phyloP scores from a whole-genome alignment of 2,888 invertebrate genomes.

The Coenonympha glycerion region DNA sequence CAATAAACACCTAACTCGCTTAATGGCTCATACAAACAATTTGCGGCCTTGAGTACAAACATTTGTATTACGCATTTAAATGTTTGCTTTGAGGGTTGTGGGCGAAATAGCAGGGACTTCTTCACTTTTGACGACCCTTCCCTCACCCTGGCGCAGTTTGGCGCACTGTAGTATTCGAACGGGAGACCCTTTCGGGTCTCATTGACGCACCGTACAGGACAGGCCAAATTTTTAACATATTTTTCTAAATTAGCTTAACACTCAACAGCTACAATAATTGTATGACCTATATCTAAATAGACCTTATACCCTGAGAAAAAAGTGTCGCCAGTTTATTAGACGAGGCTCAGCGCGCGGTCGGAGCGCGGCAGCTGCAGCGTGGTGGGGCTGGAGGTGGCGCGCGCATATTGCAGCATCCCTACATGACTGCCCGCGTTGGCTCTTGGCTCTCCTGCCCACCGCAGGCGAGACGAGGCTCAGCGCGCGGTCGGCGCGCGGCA shows the following conservation, averaged over 20 bases:
- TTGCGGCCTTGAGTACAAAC: background rate
- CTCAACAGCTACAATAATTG: no score
- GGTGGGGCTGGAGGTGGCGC: conserved; percentile 60
- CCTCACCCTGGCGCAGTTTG: no score
- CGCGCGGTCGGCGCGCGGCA: conserved; percentile 65
- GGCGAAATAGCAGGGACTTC: background rate
- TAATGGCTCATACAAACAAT: conserved; percentile 2
- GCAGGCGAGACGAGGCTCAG: conserved; percentile 78
- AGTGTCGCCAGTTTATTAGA: no score
- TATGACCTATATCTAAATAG: no score
- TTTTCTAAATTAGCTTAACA: background rate
- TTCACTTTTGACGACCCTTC: background rate
- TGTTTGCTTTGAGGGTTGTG: background rate
- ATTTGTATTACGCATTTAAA: conserved; percentile 3
- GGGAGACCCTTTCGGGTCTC: no score
- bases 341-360: conserved; percentile 71
- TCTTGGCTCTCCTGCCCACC: no score
- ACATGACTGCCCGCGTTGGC: no score
- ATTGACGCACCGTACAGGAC: no score
- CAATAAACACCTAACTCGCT: conserved; percentile 2
- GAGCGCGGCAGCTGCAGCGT: conserved; percentile 52
- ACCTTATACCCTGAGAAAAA: no score
- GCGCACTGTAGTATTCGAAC: no score
- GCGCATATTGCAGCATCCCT: conserved; percentile 81
- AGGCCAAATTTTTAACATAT: no score